Percentiles rank a stretch among this genome's conserved stretches.
Conservation (phyloP, 2,797 vertebrate species). For the Rhinogobio ventralis region DNA sequence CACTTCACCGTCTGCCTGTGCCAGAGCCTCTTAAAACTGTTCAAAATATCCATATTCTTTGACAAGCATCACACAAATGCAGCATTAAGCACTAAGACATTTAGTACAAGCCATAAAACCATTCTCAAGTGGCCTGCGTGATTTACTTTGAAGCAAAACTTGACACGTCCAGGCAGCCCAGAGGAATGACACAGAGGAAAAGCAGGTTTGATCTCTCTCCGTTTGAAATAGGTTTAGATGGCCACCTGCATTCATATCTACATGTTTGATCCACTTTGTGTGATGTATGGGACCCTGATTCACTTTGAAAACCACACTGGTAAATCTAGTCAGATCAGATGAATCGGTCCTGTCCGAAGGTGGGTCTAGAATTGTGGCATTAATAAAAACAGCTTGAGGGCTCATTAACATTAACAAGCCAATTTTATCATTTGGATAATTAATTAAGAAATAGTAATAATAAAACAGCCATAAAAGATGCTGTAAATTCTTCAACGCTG, state of each 20-base stretch:
- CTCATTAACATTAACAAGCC: conserved; percentile 7
- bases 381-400: conserved; percentile 23
- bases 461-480: background rate
- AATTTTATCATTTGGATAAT: conserved; percentile 1
- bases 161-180: conserved; percentile 21
- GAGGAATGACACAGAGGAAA: conserved; percentile 15
- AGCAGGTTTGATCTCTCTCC: conserved; percentile 12
- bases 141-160: conserved; percentile 33
- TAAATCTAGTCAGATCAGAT: background rate
- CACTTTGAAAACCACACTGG: background rate
- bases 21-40: conserved; percentile 16
- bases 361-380: background rate
- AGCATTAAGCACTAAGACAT: background rate
- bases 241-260: conserved; percentile 23
- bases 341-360: background rate
- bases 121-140: conserved; percentile 20
- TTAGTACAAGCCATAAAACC: conserved; percentile 31
- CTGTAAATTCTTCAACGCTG: background rate
- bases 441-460: conserved; percentile 22
- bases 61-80: conserved; percentile 13
- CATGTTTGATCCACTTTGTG: background rate
- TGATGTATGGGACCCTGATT: background rate
- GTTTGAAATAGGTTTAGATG: background rate
- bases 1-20: background rate
- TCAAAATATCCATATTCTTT: background rate